Base-by-base conservation (phyloP, 2,888 invertebrate genomes). In the Adelognathus sp. region DNA sequence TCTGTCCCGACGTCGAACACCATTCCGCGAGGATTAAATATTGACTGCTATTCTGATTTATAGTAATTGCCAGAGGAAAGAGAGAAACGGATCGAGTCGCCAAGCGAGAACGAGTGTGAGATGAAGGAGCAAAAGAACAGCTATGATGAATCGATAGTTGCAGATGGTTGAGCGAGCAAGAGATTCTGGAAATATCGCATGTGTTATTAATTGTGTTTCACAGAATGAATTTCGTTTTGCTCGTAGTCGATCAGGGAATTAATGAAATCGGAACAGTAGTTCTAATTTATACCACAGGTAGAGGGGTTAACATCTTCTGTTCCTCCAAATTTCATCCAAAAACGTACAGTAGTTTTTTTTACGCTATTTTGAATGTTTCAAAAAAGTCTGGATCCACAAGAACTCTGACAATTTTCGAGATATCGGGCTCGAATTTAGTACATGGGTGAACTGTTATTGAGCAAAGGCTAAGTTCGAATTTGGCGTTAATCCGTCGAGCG, bases 1-100 rank as follows among this genome's bases (percentile, higher is more conserved):
- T 81, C 83, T 85, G 84, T 84, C 83, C 79, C 82, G 76, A 82
- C 84, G 82, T 83, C 84, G 86, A 86, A 86, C 88, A 86, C 88
- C 86, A 87, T 90, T 89, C 87, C 88, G 85, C 87, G 87, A 86
- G 90, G 90, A 90, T 90, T 90, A 90, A 90, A 90, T 90, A 90
- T 90, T 88, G 90, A 90, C 90, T 89, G 88, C 89, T 88, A 90
- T 90, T 89, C 88, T 90, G 90, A 90, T 90, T 90, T 90, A 90
- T 90, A 90, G 90, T 89, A 90, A 90, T 90, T 90, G 90, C 88
- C 85, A 86, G 84, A 85, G 86, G 86, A n/a, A n/a, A n/a, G n/a
- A n/a, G 87, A 74, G 80, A 78, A 82, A 82, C 61, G 50, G 31
- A 81, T n/a, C n/a, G 83, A 82, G 83, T n/a, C n/a, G 83, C 72